These are phyloP conservation scores for Hydriomena furcata DNA, from an alignment of 2,888 invertebrate genomes.

Conservation along the genomic window DNA sequence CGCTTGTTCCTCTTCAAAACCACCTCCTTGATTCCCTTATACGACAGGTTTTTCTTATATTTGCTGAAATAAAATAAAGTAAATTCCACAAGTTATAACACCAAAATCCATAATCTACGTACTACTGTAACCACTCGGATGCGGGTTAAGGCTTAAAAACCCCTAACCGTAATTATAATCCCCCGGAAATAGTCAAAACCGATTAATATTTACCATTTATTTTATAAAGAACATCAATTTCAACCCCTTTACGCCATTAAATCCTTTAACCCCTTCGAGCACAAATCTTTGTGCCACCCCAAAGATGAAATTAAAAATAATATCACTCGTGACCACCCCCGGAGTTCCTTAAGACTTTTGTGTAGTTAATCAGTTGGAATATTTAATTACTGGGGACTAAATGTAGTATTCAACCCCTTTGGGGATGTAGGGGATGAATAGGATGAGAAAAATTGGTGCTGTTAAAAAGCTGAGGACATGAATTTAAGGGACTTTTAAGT, in stretches of 20 bases:
- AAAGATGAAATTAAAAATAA: slow-evolving; percentile 77
- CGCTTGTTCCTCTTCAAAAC: too few species aligned
- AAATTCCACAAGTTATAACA: slow-evolving; percentile 2
- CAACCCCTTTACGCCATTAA: slow-evolving; percentile 58
- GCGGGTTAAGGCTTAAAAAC: slow-evolving; percentile 21
- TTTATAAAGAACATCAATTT: slow-evolving; percentile 58
- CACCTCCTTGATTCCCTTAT: background rate
- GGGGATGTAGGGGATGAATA: slow-evolving; percentile 33
- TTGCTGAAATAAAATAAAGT: background rate
- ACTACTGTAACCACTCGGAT: slow-evolving; percentile 5
- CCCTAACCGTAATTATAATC: slow-evolving; percentile 31
- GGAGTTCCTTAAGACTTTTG: slow-evolving; percentile 60
- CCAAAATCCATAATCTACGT: slow-evolving; percentile 24
- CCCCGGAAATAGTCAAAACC: slow-evolving; percentile 54
- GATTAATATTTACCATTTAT: slow-evolving; percentile 69
- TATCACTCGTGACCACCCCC: slow-evolving; percentile 59
- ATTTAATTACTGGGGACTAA: slow-evolving; percentile 73
- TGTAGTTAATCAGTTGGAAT: slow-evolving; percentile 81
- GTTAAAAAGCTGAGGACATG: slow-evolving; percentile 28
- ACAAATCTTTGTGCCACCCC: slow-evolving; percentile 61
- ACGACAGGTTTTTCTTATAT: too few species aligned
- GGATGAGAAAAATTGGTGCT: slow-evolving; percentile 29
- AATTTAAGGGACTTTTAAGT: slow-evolving; percentile 27
- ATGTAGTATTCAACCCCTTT: slow-evolving; percentile 55
- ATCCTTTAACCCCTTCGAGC: slow-evolving; percentile 60